Conservation (phyloP, 2,113 vertebrate genomes). For the Columba livia region DNA sequence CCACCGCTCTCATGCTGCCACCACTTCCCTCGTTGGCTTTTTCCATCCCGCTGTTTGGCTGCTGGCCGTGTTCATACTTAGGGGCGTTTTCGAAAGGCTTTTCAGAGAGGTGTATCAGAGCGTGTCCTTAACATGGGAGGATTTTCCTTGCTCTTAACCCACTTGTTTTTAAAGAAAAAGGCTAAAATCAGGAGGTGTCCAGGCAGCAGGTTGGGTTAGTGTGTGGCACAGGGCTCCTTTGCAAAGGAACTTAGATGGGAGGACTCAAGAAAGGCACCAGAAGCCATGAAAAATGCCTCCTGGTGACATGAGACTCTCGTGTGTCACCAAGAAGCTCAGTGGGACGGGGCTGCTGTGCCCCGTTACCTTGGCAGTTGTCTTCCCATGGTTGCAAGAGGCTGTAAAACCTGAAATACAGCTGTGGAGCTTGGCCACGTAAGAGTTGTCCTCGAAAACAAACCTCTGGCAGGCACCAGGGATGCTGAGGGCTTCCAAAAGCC, state of each 20-base stretch:
- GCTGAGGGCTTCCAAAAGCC: not conserved
- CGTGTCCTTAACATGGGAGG: rapidly evolving
- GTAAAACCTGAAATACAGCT: not conserved
- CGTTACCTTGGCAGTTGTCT: not conserved
- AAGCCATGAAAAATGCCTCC: not conserved
- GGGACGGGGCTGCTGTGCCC: not conserved
- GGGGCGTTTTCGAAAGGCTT: not conserved
- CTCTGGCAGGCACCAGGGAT: not conserved
- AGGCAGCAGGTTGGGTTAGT: not conserved
- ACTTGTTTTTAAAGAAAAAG: not conserved
- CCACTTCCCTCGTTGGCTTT: not conserved
- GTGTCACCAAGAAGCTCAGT: not conserved
- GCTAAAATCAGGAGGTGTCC: not conserved
- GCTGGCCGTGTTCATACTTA: not conserved
- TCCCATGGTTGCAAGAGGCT: not conserved
- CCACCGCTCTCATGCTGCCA: not conserved
- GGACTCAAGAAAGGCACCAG: not conserved
- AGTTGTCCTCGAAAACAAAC: not conserved
- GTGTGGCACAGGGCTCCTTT: not conserved
- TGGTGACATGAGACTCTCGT: not conserved
- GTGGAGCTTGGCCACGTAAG: rapidly evolving
- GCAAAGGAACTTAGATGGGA: not conserved
- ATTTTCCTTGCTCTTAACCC: not conserved
- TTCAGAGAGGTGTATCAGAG: not conserved
- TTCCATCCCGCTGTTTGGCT: not conserved